Evolutionary conservation across 1,140 invertebrate species (phyloP).

Genomic region (Thaumetopoea pityocampa): DNA sequence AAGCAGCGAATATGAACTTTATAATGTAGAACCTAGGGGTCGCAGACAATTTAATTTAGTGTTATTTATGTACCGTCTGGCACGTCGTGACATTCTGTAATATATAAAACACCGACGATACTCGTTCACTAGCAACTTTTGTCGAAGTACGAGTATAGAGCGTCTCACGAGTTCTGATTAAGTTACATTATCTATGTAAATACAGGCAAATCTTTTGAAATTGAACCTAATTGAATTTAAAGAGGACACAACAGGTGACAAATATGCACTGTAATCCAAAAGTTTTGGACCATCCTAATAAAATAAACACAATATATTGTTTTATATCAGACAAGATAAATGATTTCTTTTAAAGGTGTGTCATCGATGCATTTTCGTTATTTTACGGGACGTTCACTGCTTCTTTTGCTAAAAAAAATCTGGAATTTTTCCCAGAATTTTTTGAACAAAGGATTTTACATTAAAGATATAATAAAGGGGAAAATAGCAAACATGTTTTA

Average conservation of each 20-base stretch:
- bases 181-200: too few species aligned
- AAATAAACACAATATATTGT: too few species aligned
- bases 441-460: too few species aligned
- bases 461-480: too few species aligned
- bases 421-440: too few species aligned
- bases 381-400: too few species aligned
- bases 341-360: too few species aligned
- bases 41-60: slow-evolving; percentile 69
- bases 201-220: slow-evolving; percentile 28
- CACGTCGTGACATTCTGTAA: slow-evolving; percentile 66
- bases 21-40: slow-evolving; percentile 43
- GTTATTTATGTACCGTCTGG: slow-evolving; percentile 71
- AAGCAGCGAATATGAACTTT: slow-evolving; percentile 43
- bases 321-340: too few species aligned
- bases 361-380: too few species aligned
- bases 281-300: too few species aligned
- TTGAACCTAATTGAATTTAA: slow-evolving; percentile 31
- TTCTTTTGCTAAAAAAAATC: too few species aligned
- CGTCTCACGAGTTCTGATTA: slow-evolving; percentile 46
- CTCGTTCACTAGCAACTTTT: slow-evolving; percentile 37
- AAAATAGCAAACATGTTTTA: too few species aligned
- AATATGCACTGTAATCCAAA: slow-evolving; percentile 3
- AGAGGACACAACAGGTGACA: slow-evolving; percentile 13
- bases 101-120: slow-evolving; percentile 56
- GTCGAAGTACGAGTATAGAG: slow-evolving; percentile 47